phyloP scores from a whole-genome alignment of 2,888 invertebrate genomes.

The Endotricha flammealis region DNA sequence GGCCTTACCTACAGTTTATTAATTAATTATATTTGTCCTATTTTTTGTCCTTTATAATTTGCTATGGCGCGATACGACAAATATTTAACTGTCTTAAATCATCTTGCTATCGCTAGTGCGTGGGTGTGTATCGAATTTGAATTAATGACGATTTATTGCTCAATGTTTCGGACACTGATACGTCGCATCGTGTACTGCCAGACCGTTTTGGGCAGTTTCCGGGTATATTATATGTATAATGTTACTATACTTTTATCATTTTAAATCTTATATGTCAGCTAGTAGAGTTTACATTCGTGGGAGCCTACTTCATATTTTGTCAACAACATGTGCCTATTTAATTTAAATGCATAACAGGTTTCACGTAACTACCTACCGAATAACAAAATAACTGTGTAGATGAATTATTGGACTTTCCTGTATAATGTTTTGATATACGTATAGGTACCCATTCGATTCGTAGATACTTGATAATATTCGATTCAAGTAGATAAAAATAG shows the following conservation, averaged over 20 bases:
- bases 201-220: conserved; percentile 60
- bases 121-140: conserved; percentile 62
- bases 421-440: too few relatives aligned
- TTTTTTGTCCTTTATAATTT: conserved; percentile 12
- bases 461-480: conserved; percentile 4
- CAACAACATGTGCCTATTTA: conserved; percentile 26
- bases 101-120: conserved; percentile 48
- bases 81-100: conserved; percentile 47
- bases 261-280: conserved; percentile 10
- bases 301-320: conserved; percentile 8
- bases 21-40: conserved; percentile 24
- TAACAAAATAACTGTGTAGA: conserved; percentile 33
- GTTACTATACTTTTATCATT: conserved; percentile 8
- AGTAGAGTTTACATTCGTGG: conserved; percentile 15
- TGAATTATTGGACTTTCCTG: conserved; percentile 20
- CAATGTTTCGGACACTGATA: conserved; percentile 50
- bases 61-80: conserved; percentile 24
- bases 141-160: conserved; percentile 63
- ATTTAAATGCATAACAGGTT: conserved; percentile 48
- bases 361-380: conserved; percentile 31
- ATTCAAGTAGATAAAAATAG: conserved; percentile 2
- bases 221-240: conserved; percentile 34
- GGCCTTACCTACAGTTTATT: conserved; percentile 20
- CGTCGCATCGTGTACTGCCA: conserved; percentile 37
- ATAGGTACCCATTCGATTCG: conserved; percentile 13